Evolutionary conservation across 2,888 invertebrate genomes (phyloP).

Genomic region (Papilio gigon): DNA sequence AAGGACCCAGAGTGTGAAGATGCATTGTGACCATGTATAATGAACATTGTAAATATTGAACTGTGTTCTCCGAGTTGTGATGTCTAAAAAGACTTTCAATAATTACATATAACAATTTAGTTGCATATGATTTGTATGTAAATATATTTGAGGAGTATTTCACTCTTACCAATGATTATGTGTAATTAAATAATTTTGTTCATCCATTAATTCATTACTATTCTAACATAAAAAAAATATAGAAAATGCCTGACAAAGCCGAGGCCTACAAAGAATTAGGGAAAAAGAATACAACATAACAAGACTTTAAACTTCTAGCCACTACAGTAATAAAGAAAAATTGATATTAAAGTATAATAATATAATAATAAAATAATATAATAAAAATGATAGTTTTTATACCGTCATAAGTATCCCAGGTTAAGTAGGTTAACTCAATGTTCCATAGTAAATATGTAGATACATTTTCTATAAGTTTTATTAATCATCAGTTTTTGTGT

Average conservation of each 20-base stretch:
- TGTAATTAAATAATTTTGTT: not conserved
- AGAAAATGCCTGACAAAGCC: too few species aligned
- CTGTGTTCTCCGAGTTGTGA: constrained; percentile 7
- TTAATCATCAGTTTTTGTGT: not conserved
- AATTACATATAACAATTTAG: not conserved
- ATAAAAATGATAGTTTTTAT: too few species aligned
- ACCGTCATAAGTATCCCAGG: too few species aligned
- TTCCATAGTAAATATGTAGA: not conserved
- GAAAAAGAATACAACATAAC: too few species aligned
- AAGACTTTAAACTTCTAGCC: too few species aligned
- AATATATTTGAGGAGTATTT: constrained; percentile 1
- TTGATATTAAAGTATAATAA: too few species aligned
- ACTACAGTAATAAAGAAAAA: too few species aligned
- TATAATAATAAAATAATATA: too few species aligned
- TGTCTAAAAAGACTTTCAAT: constrained; percentile 8
- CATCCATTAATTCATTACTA: not conserved
- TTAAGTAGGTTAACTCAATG: too few species aligned
- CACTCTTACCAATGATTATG: not conserved
- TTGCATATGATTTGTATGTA: constrained; percentile 8
- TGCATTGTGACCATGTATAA: constrained; percentile 55
- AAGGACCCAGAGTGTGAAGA: constrained; percentile 58
- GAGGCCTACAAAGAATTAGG: too few species aligned
- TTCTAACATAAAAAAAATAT: not conserved
- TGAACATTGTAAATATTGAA: constrained; percentile 16
- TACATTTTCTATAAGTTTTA: too few species aligned